phyloP scores from a whole-genome alignment of 2,888 invertebrate species.

The Amblyjoppa fuscipennis region DNA sequence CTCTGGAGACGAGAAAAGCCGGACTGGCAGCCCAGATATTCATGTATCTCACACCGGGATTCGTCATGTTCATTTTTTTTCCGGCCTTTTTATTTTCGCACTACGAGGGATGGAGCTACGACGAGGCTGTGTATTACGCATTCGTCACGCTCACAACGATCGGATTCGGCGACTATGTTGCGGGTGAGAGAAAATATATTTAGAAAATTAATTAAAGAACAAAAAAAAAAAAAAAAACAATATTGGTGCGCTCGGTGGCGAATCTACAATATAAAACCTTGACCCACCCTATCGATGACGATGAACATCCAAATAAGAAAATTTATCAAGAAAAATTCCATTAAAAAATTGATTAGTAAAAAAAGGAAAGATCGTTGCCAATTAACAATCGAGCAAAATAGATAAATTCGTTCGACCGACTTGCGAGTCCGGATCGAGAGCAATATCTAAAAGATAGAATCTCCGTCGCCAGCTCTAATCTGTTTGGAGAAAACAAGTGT shows the following conservation, averaged over 20 bases:
- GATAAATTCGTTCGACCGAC: constrained; percentile 16
- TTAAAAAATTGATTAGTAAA: not conserved
- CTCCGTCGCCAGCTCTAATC: constrained; percentile 26
- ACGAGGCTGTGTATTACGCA: constrained; percentile 94
- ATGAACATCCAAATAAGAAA: not conserved
- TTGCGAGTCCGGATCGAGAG: not conserved
- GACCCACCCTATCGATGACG: not conserved
- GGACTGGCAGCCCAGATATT: constrained; percentile 92
- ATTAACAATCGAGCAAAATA: not conserved
- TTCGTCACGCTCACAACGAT: constrained; percentile 95
- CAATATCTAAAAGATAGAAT: constrained; percentile 21
- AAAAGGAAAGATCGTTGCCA: not conserved
- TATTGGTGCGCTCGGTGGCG: not conserved
- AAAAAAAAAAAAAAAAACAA: not conserved
- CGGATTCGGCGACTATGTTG: constrained; percentile 97
- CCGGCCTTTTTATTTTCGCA: constrained; percentile 94
- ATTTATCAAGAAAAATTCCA: not conserved
- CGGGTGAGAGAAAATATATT: constrained; percentile 87
- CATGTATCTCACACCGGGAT: constrained; percentile 95
- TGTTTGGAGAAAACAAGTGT: constrained; percentile 26
- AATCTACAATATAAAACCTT: not conserved
- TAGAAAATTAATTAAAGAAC: not conserved
- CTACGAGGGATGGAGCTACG: constrained; percentile 95
- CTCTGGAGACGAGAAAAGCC: constrained; percentile 86
- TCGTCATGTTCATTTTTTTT: constrained; percentile 94